Evolutionary conservation across 53 echinoderm and acorn worm genomes (phyloP), one percentile per base, ranked within the genome.

Genomic region (Actinopyga echinites): DNA sequence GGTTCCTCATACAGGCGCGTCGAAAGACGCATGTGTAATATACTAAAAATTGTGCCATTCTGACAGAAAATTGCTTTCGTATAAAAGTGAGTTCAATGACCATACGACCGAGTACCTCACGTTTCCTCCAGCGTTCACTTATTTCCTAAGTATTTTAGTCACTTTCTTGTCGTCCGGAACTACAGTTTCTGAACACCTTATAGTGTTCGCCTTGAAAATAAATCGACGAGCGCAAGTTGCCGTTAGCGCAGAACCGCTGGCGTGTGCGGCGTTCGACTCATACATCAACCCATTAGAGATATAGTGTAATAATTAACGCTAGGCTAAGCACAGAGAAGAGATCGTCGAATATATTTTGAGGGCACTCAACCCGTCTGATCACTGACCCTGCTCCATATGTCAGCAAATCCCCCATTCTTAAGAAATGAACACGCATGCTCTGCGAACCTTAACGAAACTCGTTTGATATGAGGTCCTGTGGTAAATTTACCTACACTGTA

Each of bases 271-370:
- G 30, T 20, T 30, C 63, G 28, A 63, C 28, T 63, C 28, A 28
- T 65, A 65, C 65, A 12, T 12, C 34, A 65, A 36, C 35, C 65
- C 65, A 65, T 65, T 65, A 34, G 35, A 65, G 65, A 9, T 65
- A 65, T 36, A 65, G 65, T 65, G 65, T 65, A 30, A 65, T 65
- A 65, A 65, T 65, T 65, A 65, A 65, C 65, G 65, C 65, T 65
- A 65, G 65, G 65, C 65, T 65, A 30, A 36, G 20, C 65, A 65
- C 65, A 65, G 32, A 34, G 65, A 65, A 30, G 29, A 36, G 62
- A 25, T 25, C 26, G 65, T 25, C 36, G 29, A 65, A 30, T 11
- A 15, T 49, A 65, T 30, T 65, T 65, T 65, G 30, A 65, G 65
- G 65, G 65, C 65, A 65, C 65, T 65, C 65, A 65, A 33, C 65